These are phyloP conservation scores for Pseudopipra pipra DNA, from an alignment of 2,113 vertebrate species.

Conservation along the genomic window DNA sequence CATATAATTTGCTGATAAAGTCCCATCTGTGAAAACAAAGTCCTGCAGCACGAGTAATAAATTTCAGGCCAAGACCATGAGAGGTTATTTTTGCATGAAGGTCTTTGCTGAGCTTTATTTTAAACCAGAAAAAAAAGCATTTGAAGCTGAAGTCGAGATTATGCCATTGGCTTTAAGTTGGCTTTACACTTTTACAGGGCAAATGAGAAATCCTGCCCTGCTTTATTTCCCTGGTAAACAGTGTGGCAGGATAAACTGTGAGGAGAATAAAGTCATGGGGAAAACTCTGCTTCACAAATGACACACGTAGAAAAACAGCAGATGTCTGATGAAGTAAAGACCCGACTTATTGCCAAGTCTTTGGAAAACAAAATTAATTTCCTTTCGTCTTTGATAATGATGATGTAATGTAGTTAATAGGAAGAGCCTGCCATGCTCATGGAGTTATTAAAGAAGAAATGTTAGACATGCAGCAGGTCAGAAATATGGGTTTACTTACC, in stretches of 20 bases:
- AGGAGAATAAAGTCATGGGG: slow-evolving; percentile 76
- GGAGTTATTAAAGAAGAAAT: slow-evolving; percentile 76
- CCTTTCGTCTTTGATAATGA: slow-evolving; percentile 84
- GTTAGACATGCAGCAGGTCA: slow-evolving; percentile 69
- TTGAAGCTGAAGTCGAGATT: slow-evolving; percentile 74
- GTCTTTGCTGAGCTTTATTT: slow-evolving; percentile 64
- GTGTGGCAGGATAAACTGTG: slow-evolving; percentile 70
- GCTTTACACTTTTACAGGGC: slow-evolving; percentile 61
- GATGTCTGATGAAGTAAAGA: slow-evolving; percentile 83
- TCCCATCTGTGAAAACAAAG: slow-evolving; percentile 86
- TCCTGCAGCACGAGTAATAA: slow-evolving; percentile 67
- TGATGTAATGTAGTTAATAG: slow-evolving; percentile 81
- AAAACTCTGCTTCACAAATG: slow-evolving; percentile 77
- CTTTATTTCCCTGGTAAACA: slow-evolving; percentile 67
- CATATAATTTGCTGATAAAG: slow-evolving; percentile 81
- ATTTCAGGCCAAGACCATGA: slow-evolving; percentile 73
- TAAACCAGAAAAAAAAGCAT: slow-evolving; percentile 63
- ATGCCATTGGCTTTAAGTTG: slow-evolving; percentile 65
- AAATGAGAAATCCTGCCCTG: slow-evolving; percentile 53
- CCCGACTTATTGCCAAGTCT: slow-evolving; percentile 75
- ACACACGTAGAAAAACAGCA: slow-evolving; percentile 81
- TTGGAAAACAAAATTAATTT: slow-evolving; percentile 86
- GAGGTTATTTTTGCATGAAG: slow-evolving; percentile 75
- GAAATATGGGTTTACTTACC: slow-evolving; percentile 39
- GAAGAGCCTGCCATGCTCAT: slow-evolving; percentile 77